phyloP scores from a whole-genome alignment of 2,113 vertebrate species.

The Hemiprocne comata region DNA sequence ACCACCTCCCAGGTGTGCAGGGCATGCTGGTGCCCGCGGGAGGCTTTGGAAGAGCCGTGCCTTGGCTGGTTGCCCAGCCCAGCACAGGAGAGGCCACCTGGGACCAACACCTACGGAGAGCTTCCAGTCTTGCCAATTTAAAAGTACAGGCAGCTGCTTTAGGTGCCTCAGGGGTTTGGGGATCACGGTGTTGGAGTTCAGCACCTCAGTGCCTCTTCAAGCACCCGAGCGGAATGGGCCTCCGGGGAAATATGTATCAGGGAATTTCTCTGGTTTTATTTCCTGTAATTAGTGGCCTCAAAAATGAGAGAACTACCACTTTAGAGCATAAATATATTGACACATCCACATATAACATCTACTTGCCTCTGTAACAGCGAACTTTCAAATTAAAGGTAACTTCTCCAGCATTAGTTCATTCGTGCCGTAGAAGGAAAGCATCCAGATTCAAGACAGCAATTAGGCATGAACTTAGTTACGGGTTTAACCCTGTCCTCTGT shows the following conservation, averaged over 20 bases:
- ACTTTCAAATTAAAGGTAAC: slow-evolving; percentile 69
- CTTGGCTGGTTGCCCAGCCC: neutral
- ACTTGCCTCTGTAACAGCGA: slow-evolving; percentile 45
- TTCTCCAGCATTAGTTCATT: slow-evolving; percentile 35
- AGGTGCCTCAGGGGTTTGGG: slow-evolving; percentile 33
- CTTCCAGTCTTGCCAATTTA: neutral
- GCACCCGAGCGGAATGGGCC: neutral
- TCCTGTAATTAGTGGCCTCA: slow-evolving; percentile 64
- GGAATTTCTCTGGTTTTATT: slow-evolving; percentile 68
- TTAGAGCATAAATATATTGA: slow-evolving; percentile 51
- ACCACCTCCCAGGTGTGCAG: neutral
- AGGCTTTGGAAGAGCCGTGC: neutral
- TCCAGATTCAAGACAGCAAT: slow-evolving; percentile 40
- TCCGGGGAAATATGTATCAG: slow-evolving; percentile 42
- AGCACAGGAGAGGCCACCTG: neutral
- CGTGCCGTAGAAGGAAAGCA: slow-evolving; percentile 20
- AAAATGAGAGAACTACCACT: slow-evolving; percentile 57
- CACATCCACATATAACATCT: slow-evolving; percentile 37
- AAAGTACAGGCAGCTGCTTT: slow-evolving; percentile 16
- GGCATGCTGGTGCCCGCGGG: neutral
- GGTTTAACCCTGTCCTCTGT: slow-evolving; percentile 44
- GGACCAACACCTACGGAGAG: neutral
- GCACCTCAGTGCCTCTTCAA: slow-evolving; percentile 24
- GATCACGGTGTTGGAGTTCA: slow-evolving; percentile 37
- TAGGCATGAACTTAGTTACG: slow-evolving; percentile 49